Base-by-base conservation (phyloP, 2,888 invertebrate genomes). In the Clitarchus hookeri region DNA sequence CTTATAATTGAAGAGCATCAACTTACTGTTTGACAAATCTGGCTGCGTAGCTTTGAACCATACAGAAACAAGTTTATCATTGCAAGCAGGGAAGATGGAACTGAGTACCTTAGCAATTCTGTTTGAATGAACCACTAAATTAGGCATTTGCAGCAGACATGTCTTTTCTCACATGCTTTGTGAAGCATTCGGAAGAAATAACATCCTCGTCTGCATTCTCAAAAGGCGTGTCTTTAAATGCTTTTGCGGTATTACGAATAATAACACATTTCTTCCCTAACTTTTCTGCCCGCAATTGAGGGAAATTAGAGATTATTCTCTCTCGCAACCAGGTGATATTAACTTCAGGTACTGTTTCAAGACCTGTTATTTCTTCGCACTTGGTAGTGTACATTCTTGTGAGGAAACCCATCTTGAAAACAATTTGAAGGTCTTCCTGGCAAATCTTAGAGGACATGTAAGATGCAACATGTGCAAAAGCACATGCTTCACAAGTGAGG, bases 21-120 rank as follows among this genome's bases (percentile, higher is more conserved):
- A 48, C 16, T 6, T 2, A 48, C 48, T 48, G 2, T 6, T 48
- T 0, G 8, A 48, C 48, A 48, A 48, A 48, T 11, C 48, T 48
- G 48, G 6, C 48, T 48, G 48, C 48, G 48, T 48, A 48, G 8
- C 16, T 48, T 48, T 48, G 25, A 79, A 27, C n/a, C 79, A 79
- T 79, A 79, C 79, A 79, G 12, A 79, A 79, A 6, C n/a, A 79
- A n/a, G 27, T 79, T n/a, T 26, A 79, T 23, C 9, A n/a, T 0
- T 79, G 79, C 79, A 79, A 79, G 79, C 79, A 79, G 25, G 79
- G n/a, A n/a, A 25, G 79, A 0, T 79, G 79, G 79, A n/a, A 79
- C n/a, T 26, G 79, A 79, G 25, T 25, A 23, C 27, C 23, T 79
- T 79, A 0, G 23, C 8, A 79, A 79, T n/a, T 79, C 23, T 26